These are phyloP conservation scores for Notodonta dromedarius DNA, from an alignment of 2,888 invertebrate species.

Conservation along the genomic window DNA sequence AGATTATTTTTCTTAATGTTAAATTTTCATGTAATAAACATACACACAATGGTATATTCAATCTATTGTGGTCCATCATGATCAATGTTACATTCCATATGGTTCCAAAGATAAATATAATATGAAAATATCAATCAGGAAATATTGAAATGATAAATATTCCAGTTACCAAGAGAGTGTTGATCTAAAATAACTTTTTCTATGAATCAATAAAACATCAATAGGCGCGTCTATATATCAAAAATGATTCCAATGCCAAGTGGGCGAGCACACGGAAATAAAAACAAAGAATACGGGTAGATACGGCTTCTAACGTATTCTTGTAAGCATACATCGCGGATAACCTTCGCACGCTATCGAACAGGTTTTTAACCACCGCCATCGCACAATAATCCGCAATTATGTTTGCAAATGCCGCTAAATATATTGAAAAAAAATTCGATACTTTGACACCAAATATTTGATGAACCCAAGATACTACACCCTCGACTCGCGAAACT, in stretches of 20 bases:
- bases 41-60: no score
- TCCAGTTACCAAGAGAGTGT: neutral
- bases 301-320: slow-evolving; percentile 51
- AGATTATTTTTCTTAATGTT: no score
- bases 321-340: slow-evolving; percentile 21
- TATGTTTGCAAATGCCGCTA: slow-evolving; percentile 27
- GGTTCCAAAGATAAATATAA: neutral
- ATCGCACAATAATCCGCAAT: slow-evolving; percentile 22
- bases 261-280: slow-evolving; percentile 38
- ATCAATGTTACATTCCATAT: neutral
- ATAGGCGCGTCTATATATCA: slow-evolving; percentile 38
- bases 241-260: slow-evolving; percentile 56
- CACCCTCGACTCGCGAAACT: slow-evolving; percentile 11
- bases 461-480: slow-evolving; percentile 2
- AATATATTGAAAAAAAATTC: slow-evolving; percentile 29
- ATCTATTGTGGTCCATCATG: neutral
- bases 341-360: slow-evolving; percentile 32
- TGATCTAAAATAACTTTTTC: slow-evolving; percentile 4
- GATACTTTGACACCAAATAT: slow-evolving; percentile 22
- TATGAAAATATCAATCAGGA: neutral
- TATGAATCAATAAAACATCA: slow-evolving; percentile 23
- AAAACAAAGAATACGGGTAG: slow-evolving; percentile 17
- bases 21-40: no score
- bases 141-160: neutral
- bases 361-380: slow-evolving; percentile 31